Evolutionary conservation across 2,888 invertebrate species (phyloP), one percentile per base, ranked within the genome.

Genomic region (Clanis bilineata): DNA sequence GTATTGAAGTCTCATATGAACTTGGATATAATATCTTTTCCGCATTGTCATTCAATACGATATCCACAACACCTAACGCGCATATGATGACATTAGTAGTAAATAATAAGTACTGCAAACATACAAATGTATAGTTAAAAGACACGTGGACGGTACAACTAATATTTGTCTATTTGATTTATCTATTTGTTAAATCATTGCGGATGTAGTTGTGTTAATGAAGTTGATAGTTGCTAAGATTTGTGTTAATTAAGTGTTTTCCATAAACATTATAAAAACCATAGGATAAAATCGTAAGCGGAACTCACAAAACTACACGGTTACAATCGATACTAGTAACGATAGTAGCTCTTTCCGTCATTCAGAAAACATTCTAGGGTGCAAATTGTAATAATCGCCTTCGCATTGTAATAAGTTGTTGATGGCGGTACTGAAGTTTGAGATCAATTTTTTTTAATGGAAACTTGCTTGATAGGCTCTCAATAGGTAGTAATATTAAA

Each of bases 91-190:
- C 25, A 15, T 10, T 18, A 51, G 18, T 15, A 28, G 10, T 18
- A 32, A 28, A 18, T 7, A 58, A 51, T 51, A 51, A 51, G 32
- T 51, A 51, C 18, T 18, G 10, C 51, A 51, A 51, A 51, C 51
- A 32, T 10, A 61, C 47, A 66, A 70, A 65, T 45, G 56, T 70
- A 68, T 62, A 68, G 61, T 63, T 59, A 65, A 62, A 62, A 60
- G 36, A 59, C 36, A 64, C 60, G 45, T 61, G 68, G 70, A n/a
- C n/a, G n/a, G n/a, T n/a, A n/a, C n/a, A 65, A 68, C 44, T 41
- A 36, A 61, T 68, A 64, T 68, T 65, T 65, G 60, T 51, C 44
- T 47, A 44, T 62, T 62, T 62, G 44, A 64, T 65, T 65, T 45
- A 44, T 43, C 23, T 61, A 38, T 38, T 44, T 45, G 32, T 58